Evolutionary conservation across 2,888 invertebrate genomes (phyloP).

Genomic region (Antitype chi): DNA sequence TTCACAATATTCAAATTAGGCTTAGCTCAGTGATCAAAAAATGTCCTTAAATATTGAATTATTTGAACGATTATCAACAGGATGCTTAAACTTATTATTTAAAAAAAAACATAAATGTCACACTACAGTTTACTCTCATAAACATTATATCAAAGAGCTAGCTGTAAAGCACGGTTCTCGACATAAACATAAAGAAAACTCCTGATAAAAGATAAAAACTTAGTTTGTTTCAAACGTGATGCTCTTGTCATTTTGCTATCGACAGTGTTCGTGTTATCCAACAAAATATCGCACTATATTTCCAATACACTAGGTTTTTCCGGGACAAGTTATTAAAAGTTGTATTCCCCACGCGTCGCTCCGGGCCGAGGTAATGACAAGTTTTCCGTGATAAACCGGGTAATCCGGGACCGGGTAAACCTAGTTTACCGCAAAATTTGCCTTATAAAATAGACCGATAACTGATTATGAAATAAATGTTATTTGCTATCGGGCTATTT

Average conservation of each 20-base stretch:
- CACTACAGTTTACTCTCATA: neutral
- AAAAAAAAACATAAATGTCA: too few species aligned
- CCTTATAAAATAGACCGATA: constrained; percentile 28
- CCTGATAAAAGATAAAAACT: neutral
- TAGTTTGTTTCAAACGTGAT: constrained; percentile 8
- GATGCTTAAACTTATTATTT: neutral
- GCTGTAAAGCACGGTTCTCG: neutral
- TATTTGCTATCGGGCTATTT: neutral
- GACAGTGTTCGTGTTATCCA: constrained; percentile 32
- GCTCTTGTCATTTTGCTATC: constrained; percentile 43
- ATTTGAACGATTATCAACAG: neutral
- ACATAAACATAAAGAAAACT: neutral
- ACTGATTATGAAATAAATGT: constrained; percentile 38
- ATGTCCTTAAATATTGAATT: neutral
- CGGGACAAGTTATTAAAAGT: constrained; percentile 68
- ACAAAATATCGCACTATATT: constrained; percentile 54
- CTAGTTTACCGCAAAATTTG: constrained; percentile 40
- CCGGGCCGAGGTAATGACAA: constrained; percentile 51
- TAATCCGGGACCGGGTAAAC: constrained; percentile 18
- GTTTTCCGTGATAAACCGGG: constrained; percentile 52
- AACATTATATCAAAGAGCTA: neutral
- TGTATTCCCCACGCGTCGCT: constrained; percentile 53
- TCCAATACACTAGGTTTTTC: constrained; percentile 54
- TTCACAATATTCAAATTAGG: too few species aligned
- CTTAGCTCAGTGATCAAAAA: too few species aligned